These are phyloP conservation scores for Mamestra configurata DNA, from an alignment of 1,140 invertebrate genomes.

Conservation along the genomic window DNA sequence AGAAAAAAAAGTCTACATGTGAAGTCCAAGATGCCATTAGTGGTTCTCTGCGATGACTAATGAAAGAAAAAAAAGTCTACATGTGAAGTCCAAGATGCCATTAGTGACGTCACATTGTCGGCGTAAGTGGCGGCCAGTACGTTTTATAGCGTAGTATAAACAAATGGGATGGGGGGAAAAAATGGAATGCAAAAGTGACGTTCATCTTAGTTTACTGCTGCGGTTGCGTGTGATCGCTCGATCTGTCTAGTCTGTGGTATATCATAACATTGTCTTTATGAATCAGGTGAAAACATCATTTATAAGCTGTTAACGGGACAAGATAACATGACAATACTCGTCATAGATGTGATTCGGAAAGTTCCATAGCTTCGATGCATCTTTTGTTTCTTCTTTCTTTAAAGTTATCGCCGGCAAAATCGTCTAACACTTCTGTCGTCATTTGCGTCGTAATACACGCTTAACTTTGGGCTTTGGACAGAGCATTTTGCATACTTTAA, in stretches of 20 bases:
- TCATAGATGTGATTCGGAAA: neutral
- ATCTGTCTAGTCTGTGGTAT: neutral
- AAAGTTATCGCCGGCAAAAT: neutral
- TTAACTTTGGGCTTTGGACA: neutral
- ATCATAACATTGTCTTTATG: constrained; percentile 17
- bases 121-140: constrained; percentile 11
- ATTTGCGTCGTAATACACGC: neutral
- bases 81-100: constrained; percentile 32
- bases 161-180: constrained; percentile 31
- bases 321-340: neutral
- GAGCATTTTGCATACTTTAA: constrained; percentile 17
- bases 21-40: no score
- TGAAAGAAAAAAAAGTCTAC: neutral
- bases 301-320: neutral
- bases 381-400: neutral
- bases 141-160: constrained; percentile 28
- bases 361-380: neutral
- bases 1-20: neutral
- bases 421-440: neutral
- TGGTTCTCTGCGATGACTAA: constrained; percentile 1
- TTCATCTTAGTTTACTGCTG: constrained; percentile 10
- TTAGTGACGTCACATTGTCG: constrained; percentile 19
- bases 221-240: neutral
- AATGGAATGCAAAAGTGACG: constrained; percentile 43
- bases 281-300: neutral